A percentile compares a stretch with the other conserved stretches of the same genome.
Evolutionary conservation across 2,797 vertebrate species (phyloP).

Genomic region (Tadarida brasiliensis): DNA sequence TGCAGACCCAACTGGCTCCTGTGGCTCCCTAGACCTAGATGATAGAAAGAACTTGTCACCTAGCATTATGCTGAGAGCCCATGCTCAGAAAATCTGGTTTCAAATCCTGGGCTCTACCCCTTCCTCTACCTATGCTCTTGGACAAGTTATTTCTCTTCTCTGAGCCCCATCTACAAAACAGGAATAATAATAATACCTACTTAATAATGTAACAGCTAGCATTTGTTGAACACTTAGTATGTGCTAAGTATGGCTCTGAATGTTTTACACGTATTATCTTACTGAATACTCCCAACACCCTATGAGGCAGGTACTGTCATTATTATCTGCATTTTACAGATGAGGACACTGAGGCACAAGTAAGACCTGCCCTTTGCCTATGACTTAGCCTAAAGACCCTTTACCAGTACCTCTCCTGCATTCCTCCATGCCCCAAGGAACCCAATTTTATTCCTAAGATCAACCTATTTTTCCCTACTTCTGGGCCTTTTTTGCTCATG

Average conservation of each 20-base stretch:
- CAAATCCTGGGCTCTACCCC: not conserved
- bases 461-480: not conserved
- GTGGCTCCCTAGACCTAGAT: not conserved
- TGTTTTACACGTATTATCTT: not conserved
- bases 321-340: not conserved
- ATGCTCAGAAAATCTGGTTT: not conserved
- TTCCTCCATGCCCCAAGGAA: not conserved
- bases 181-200: not conserved
- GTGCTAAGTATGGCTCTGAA: not conserved
- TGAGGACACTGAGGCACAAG: not conserved
- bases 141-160: not conserved
- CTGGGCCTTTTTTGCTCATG: not conserved
- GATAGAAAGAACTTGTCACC: not conserved
- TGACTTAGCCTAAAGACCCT: not conserved
- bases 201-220: not conserved
- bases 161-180: not conserved
- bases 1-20: not conserved
- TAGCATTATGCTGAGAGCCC: not conserved
- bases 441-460: not conserved
- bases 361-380: not conserved
- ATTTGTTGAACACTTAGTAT: not conserved
- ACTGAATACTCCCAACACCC: not conserved
- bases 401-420: not conserved
- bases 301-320: not conserved
- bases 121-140: not conserved